phyloP scores from a whole-genome alignment of 2,888 invertebrate species.

The Leptinotarsa tumamoca region DNA sequence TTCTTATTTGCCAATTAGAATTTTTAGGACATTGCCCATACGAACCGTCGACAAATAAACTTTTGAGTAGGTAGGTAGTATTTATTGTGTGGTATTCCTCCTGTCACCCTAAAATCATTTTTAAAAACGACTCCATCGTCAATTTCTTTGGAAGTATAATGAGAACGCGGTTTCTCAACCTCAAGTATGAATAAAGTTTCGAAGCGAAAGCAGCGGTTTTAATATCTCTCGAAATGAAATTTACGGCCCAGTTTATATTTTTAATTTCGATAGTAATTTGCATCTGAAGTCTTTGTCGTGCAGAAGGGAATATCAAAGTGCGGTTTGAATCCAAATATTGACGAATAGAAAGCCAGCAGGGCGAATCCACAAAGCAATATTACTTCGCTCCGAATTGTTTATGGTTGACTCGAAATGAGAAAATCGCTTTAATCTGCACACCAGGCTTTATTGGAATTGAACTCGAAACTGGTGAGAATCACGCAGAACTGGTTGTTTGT shows the following conservation, averaged over 20 bases:
- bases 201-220: constrained; percentile 1
- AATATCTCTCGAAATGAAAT: constrained; percentile 10
- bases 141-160: neutral
- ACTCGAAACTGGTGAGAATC: neutral
- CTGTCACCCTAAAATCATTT: neutral
- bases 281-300: constrained; percentile 12
- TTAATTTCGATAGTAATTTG: constrained; percentile 15
- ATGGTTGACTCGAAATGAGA: constrained; percentile 58
- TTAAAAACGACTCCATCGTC: neutral
- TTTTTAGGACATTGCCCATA: no score
- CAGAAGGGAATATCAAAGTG: constrained; percentile 40
- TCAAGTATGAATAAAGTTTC: constrained; percentile 1
- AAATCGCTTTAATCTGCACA: constrained; percentile 53
- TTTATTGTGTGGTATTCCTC: no score
- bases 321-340: constrained; percentile 59
- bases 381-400: constrained; percentile 59
- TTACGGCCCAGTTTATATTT: constrained; percentile 15
- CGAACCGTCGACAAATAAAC: no score
- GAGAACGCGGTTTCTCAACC: neutral
- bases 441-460: constrained; percentile 20
- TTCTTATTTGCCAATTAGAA: no score
- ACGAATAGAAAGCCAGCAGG: constrained; percentile 52
- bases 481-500: constrained; percentile 9
- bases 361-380: constrained; percentile 49
- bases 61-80: no score